phyloP scores from a whole-genome alignment of 2,888 invertebrate species.

The Pristionchus exspectatus region DNA sequence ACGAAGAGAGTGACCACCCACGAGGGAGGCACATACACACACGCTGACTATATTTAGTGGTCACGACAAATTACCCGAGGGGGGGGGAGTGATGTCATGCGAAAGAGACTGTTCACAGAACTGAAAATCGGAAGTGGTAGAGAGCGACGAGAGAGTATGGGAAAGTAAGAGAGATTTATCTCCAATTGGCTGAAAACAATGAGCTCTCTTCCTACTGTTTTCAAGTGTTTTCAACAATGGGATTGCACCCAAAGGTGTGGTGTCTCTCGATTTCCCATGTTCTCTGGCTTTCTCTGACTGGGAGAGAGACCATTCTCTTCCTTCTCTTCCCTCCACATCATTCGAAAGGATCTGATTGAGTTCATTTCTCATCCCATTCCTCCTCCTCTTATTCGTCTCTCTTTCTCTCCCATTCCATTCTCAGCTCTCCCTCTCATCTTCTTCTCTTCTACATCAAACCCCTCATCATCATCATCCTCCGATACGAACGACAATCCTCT shows the following conservation, averaged over 20 bases:
- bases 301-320: neutral
- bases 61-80: neutral
- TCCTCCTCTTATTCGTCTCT: neutral
- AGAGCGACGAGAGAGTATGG: neutral
- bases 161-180: neutral
- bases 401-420: constrained; percentile 20
- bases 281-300: too few relatives aligned
- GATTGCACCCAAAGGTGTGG: neutral
- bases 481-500: too few relatives aligned
- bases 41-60: constrained; percentile 10
- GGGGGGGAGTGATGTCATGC: neutral
- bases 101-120: neutral
- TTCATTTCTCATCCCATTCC: too few relatives aligned
- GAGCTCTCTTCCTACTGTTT: neutral
- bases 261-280: too few relatives aligned
- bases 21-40: constrained; percentile 83
- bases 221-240: constrained; percentile 28
- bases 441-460: neutral
- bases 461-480: constrained; percentile 1
- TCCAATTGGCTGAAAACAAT: neutral
- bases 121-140: neutral
- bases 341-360: too few relatives aligned
- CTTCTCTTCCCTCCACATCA: neutral
- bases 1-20: neutral
- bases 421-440: neutral